These are phyloP conservation scores for Caenorhabditis uteleia DNA, from an alignment of 2,888 invertebrate species.

Conservation along the genomic window DNA sequence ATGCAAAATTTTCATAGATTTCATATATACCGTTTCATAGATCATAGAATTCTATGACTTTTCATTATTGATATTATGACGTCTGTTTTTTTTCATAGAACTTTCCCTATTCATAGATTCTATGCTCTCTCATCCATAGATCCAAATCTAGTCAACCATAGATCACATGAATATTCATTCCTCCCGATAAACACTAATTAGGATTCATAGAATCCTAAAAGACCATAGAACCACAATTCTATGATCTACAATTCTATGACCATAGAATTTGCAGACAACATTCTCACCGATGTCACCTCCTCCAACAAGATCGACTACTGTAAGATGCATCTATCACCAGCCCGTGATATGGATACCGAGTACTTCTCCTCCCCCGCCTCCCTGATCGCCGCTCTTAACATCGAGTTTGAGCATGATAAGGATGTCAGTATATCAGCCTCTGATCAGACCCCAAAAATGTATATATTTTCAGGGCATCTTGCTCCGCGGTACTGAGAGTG, in stretches of 20 bases:
- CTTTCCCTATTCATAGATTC: too few species aligned
- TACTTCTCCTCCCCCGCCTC: conserved; percentile 82
- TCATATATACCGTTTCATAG: too few species aligned
- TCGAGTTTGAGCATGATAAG: conserved; percentile 85
- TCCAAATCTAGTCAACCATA: too few species aligned
- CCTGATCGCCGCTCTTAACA: conserved; percentile 79
- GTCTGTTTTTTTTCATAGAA: too few species aligned
- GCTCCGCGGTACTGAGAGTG: conserved; percentile 71
- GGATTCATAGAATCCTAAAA: not conserved
- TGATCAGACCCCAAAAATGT: conserved; percentile 50
- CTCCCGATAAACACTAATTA: too few species aligned
- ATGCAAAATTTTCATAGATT: too few species aligned
- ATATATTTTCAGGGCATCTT: conserved; percentile 57
- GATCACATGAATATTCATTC: too few species aligned
- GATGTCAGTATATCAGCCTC: too few species aligned
- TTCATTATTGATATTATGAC: too few species aligned
- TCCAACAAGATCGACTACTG: conserved; percentile 58
- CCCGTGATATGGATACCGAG: conserved; percentile 93
- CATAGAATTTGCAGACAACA: conserved; percentile 43
- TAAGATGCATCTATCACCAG: conserved; percentile 86
- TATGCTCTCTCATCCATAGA: too few species aligned
- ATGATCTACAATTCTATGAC: too few species aligned
- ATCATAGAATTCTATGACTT: too few species aligned
- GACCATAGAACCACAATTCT: not conserved
- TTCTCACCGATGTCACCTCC: conserved; percentile 56